A percentile compares a stretch with the other conserved stretches of the same genome.
Evolutionary conservation across 2,888 invertebrate genomes (phyloP).

Genomic region (Sesamia inferens): DNA sequence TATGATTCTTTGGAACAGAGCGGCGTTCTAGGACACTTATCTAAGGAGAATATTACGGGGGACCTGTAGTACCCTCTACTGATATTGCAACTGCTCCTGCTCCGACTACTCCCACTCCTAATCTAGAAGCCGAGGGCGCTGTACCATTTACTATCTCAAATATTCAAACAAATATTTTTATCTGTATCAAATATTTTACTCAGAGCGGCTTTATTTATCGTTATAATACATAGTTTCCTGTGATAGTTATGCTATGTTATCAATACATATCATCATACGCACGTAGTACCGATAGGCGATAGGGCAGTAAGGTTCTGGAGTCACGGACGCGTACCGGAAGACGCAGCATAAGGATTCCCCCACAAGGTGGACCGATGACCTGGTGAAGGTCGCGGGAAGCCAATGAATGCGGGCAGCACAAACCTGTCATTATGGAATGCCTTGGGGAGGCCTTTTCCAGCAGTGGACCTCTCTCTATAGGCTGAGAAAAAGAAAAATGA

Average conservation of each 20-base stretch:
- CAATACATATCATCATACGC: too few species aligned
- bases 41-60: constrained; percentile 67
- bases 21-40: constrained; percentile 70
- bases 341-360: too few species aligned
- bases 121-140: neutral
- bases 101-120: neutral
- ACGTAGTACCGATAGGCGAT: too few species aligned
- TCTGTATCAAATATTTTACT: constrained; percentile 24
- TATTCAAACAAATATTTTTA: neutral
- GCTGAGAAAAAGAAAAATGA: too few species aligned
- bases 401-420: too few species aligned
- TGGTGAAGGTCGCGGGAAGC: too few species aligned
- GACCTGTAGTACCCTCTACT: constrained; percentile 59
- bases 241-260: neutral
- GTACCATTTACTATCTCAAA: constrained; percentile 22
- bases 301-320: too few species aligned
- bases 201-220: constrained; percentile 10
- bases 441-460: too few species aligned
- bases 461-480: too few species aligned
- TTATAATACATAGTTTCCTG: neutral
- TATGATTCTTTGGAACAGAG: constrained; percentile 55
- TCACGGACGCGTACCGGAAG: too few species aligned
- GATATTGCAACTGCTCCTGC: neutral
- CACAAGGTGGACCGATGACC: too few species aligned
- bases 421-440: too few species aligned